These are phyloP conservation scores for Chaitophorus viminalis DNA, from an alignment of 2,888 invertebrate species.

Conservation along the genomic window DNA sequence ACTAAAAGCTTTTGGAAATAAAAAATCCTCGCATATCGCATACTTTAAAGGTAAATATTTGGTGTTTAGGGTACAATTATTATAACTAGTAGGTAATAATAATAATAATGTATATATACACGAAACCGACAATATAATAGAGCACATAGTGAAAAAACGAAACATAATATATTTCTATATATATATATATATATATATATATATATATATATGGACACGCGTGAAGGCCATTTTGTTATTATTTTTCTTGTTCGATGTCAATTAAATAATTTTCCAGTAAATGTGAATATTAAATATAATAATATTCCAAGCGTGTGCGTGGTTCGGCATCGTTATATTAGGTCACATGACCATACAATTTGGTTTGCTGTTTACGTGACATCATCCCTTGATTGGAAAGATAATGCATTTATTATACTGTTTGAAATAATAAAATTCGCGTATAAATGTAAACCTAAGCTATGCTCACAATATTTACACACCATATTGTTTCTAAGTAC, in stretches of 20 bases:
- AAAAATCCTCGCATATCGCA: too few species aligned
- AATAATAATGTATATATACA: too few species aligned
- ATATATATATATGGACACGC: too few species aligned
- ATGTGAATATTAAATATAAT: not conserved
- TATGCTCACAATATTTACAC: not conserved
- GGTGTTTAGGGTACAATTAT: too few species aligned
- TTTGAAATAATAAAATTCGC: constrained; percentile 4
- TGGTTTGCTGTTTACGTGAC: not conserved
- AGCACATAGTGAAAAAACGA: too few species aligned
- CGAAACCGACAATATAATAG: too few species aligned
- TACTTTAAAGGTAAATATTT: too few species aligned
- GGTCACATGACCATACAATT: not conserved
- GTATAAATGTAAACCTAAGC: not conserved
- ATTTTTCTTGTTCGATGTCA: not conserved
- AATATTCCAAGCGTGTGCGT: constrained; percentile 2
- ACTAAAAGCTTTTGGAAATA: too few species aligned
- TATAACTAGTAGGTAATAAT: too few species aligned
- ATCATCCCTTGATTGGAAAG: not conserved
- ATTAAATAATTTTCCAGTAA: not conserved
- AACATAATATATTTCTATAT: too few species aligned
- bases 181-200: too few species aligned
- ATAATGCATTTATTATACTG: not conserved
- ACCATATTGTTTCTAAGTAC: not conserved
- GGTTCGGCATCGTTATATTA: not conserved
- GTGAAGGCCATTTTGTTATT: not conserved